These are phyloP conservation scores for Spisula solida DNA, from an alignment of 2,888 invertebrate genomes.

Conservation along the genomic window DNA sequence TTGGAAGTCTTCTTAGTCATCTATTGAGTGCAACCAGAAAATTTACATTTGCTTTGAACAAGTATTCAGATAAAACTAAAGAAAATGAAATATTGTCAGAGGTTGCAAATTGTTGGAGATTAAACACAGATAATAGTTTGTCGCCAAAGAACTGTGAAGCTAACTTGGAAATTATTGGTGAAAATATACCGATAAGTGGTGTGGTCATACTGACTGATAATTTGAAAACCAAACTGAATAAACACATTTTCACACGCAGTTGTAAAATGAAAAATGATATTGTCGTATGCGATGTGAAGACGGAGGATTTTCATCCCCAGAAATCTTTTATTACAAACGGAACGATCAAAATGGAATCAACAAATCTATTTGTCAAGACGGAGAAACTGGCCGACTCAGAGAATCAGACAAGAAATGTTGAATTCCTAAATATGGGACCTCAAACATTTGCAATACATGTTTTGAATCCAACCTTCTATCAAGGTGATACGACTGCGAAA, in stretches of 20 bases:
- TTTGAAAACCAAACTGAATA: background rate
- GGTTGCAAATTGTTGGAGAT: constrained; percentile 27
- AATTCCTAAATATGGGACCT: constrained; percentile 28
- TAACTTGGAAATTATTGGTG: background rate
- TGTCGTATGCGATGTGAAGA: constrained; percentile 11
- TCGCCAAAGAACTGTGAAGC: constrained; percentile 18
- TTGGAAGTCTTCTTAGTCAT: constrained; percentile 2
- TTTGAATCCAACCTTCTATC: constrained; percentile 25
- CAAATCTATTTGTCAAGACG: constrained; percentile 20
- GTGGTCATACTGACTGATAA: constrained; percentile 30
- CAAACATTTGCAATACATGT: constrained; percentile 29
- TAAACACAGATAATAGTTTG: constrained; percentile 36
- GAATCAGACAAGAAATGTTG: constrained; percentile 10
- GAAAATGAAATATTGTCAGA: constrained; percentile 23
- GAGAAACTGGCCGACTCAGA: constrained; percentile 15
- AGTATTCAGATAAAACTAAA: background rate
- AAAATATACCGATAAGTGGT: constrained; percentile 28
- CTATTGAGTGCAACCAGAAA: constrained; percentile 24
- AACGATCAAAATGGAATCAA: constrained; percentile 19
- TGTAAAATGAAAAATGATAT: constrained; percentile 20
- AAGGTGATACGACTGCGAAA: constrained; percentile 26
- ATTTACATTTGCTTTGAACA: constrained; percentile 39
- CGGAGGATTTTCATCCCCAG: constrained; percentile 30
- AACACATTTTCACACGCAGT: constrained; percentile 11
- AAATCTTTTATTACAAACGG: constrained; percentile 29